Evolutionary conservation across 2,888 invertebrate species (phyloP), one percentile per base, ranked within the genome.

Genomic region (Zaprionus bogoriensis): DNA sequence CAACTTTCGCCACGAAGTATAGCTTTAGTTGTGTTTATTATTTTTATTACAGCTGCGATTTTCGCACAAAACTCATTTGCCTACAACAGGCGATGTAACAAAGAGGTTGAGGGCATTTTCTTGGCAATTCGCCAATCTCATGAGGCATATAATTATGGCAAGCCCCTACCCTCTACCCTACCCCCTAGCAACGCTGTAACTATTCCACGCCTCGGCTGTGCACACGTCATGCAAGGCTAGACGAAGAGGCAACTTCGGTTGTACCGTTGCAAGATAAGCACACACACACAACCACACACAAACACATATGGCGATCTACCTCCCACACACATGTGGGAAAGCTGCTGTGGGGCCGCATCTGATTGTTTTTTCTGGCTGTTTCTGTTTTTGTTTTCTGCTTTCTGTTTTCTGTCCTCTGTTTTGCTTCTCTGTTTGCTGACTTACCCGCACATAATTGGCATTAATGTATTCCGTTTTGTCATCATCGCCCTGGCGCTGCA

Each of bases 401-500:
- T 41, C 6, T 23, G 14, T 6, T 44, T 38, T 36, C 6, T 36
- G 36, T 36, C 17, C 6, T 20, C 20, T 39, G 41, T 14, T 22
- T 57, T 27, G 54, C 32, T 55, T 41, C 41, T 22, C 30, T 25
- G 38, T 55, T 42, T 12, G 20, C 25, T 47, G 38, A 92, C 94
- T 94, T 91, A 98, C 98, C 91, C 95, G 95, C 74, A 98, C 95
- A 91, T 94, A 98, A 91, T 97, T 98, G 67, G 98, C 98, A 89
- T 98, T 98, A 77, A 98, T 98, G 89, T 98, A 98, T 91, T 97
- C 96, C 48, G 95, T 94, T 67, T 94, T 94, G 0, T 95, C 94
- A 83, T 96, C 95, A 63, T 94, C 95, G 57, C 95, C 94, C 59
- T 94, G 92, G 67, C 93, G 92, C 76, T 93, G 93, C 30, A 98